phyloP scores from a whole-genome alignment of 53 echinoderm and acorn worm species.

The Temnopleurus reevesii region DNA sequence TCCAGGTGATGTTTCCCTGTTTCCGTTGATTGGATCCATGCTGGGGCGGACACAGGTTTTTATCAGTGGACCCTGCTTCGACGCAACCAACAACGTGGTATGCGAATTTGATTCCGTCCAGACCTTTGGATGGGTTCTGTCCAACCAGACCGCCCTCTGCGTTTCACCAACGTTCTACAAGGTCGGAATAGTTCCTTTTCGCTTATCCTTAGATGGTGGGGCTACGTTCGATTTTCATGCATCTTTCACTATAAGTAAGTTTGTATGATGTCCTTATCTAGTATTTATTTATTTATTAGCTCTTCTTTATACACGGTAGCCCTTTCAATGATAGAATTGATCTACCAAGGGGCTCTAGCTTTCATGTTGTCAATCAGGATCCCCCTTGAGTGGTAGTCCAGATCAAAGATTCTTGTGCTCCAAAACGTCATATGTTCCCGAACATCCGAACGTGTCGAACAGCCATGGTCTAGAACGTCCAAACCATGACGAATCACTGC shows the following conservation, averaged over 20 bases:
- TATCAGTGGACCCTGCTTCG: slow-evolving; percentile 57
- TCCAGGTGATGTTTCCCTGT: slow-evolving; percentile 20
- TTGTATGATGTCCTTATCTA: too few species aligned
- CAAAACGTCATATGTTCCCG: too few species aligned
- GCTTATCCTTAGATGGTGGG: slow-evolving; percentile 44
- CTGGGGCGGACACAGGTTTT: slow-evolving; percentile 39
- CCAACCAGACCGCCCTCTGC: slow-evolving; percentile 39
- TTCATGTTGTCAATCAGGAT: too few species aligned
- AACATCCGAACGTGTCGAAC: too few species aligned
- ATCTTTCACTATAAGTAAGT: slow-evolving; percentile 50
- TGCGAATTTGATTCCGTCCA: not conserved
- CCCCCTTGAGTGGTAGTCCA: too few species aligned
- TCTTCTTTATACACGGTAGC: too few species aligned
- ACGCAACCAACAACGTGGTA: not conserved
- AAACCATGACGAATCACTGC: too few species aligned
- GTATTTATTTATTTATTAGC: too few species aligned
- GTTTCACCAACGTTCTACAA: slow-evolving; percentile 44
- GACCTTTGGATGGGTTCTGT: not conserved
- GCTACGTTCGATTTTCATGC: slow-evolving; percentile 21
- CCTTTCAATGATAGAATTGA: too few species aligned
- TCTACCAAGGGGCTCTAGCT: too few species aligned
- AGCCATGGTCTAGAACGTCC: too few species aligned
- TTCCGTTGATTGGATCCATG: slow-evolving; percentile 56
- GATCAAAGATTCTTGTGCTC: too few species aligned
- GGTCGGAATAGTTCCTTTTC: slow-evolving; percentile 31